These are phyloP conservation scores for Ciona savignyi DNA, from an alignment of 23 tunicate species.

Conservation along the genomic window DNA sequence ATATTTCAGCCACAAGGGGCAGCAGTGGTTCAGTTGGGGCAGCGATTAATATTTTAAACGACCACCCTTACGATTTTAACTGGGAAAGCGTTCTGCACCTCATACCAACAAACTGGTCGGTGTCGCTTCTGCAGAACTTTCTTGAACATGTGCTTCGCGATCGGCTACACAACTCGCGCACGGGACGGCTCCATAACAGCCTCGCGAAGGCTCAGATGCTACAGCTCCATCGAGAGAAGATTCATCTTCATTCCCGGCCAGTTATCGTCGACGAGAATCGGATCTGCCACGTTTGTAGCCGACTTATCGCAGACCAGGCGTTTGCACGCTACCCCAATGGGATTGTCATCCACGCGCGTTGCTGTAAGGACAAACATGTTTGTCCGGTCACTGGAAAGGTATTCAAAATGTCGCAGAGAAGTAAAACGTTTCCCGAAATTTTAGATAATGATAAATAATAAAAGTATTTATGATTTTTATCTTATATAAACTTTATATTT, in stretches of 20 bases:
- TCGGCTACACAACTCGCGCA: slow-evolving; percentile 20
- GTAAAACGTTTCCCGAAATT: not conserved
- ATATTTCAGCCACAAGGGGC: slow-evolving; percentile 24
- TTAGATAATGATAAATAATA: too few species aligned
- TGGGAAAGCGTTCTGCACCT: slow-evolving; percentile 42
- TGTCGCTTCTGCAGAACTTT: slow-evolving; percentile 27
- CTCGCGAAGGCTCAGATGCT: slow-evolving; percentile 29
- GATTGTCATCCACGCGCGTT: slow-evolving; percentile 62
- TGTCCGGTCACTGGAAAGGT: slow-evolving; percentile 91
- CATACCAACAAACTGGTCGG: slow-evolving; percentile 66
- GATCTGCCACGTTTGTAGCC: slow-evolving; percentile 57
- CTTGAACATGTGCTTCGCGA: slow-evolving; percentile 23
- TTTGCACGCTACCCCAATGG: slow-evolving; percentile 81
- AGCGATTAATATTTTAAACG: slow-evolving; percentile 49
- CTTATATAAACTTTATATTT: too few species aligned
- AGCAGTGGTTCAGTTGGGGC: slow-evolving; percentile 24
- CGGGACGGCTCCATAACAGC: slow-evolving; percentile 28
- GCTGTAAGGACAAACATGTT: slow-evolving; percentile 53
- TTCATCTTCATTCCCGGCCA: slow-evolving; percentile 13
- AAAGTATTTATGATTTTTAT: too few species aligned
- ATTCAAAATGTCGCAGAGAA: slow-evolving; percentile 10
- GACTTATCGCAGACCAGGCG: slow-evolving; percentile 20
- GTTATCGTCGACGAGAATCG: slow-evolving; percentile 42
- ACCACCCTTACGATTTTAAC: slow-evolving; percentile 52
- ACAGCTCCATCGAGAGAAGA: slow-evolving; percentile 24